Percentiles rank a stretch among this genome's conserved stretches.
Conservation (phyloP, 2,888 invertebrate genomes). For the Philopedon plagiatum region DNA sequence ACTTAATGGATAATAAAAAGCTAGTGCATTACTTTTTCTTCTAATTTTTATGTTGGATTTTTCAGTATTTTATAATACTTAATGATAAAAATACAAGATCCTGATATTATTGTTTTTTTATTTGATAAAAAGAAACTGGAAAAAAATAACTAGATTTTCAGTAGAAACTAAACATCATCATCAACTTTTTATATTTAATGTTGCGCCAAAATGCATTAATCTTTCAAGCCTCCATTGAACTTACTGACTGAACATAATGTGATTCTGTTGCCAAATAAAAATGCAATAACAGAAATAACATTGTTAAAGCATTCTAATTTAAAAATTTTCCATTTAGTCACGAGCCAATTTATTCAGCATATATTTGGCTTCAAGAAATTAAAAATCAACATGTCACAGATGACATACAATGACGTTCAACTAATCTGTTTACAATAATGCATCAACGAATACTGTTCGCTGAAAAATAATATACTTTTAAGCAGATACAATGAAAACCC, state of each 20-base stretch:
- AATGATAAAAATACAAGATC: no score
- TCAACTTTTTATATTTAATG: no score
- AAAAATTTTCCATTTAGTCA: slow-evolving; percentile 19
- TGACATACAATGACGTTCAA: neutral
- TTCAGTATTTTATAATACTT: no score
- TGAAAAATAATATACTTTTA: no score
- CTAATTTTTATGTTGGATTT: no score
- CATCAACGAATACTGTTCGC: neutral
- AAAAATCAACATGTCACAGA: neutral
- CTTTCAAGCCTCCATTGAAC: neutral
- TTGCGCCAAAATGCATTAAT: neutral
- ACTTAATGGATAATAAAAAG: no score
- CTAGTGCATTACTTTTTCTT: no score
- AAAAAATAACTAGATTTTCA: no score
- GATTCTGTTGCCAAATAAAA: slow-evolving; percentile 6
- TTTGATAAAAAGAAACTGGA: no score
- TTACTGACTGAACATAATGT: neutral
- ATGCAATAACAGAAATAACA: slow-evolving; percentile 12
- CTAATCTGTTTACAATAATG: neutral
- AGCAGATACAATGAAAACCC: no score
- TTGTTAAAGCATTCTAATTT: slow-evolving; percentile 5
- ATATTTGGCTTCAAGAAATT: slow-evolving; percentile 5
- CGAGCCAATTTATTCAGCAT: slow-evolving; percentile 12
- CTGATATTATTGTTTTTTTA: no score
- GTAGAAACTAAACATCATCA: no score